Base-by-base conservation (phyloP, 1,140 invertebrate species). In the Aphidius ervi region DNA sequence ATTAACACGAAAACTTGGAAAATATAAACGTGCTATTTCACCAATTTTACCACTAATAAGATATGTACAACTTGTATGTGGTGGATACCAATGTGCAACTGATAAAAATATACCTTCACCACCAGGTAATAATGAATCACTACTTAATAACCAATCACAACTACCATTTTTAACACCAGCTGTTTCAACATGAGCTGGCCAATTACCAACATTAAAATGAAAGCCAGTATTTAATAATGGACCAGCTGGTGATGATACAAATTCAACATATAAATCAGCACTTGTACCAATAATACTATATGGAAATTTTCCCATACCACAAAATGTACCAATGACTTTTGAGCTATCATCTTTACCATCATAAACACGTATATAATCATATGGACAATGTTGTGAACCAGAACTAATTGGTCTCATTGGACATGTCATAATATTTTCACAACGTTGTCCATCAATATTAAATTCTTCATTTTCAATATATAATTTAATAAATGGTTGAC, bases 381-480 rank as follows among this genome's bases (percentile, higher is more conserved):
- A 94, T 0, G 92, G 93, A 74, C 94, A 96, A 68, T 93, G 89
- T 66, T 92, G 87, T 47, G 88, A 85, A 46, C 90, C 90, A 62
- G 91, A 92, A 43, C 89, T 91, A 48, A 94, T 92, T 1, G 92
- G 91, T 63, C 92, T 82, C 86, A 95, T 94, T 9, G 93, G 93
- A 71, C 94, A 96, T 4, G 93, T 93, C 88, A 96, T 94, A 62
- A 95, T 92, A 74, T 95, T 95, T 74, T 95, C 93, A 72, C 94
- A 96, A 55, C 93, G 83, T 69, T 95, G 92, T 0, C 93, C 93
- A 69, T 95, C 93, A 59, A 96, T 92, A 68, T 95, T 94, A 78
- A 96, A 95, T 74, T 94, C 91, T 73, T 94, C 92, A 70, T 94
- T 94, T 74, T 94, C 92, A 65, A 94, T 92, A 80, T 94, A 94